These are phyloP conservation scores for Idaea aversata DNA, from an alignment of 2,888 invertebrate genomes.

Conservation along the genomic window DNA sequence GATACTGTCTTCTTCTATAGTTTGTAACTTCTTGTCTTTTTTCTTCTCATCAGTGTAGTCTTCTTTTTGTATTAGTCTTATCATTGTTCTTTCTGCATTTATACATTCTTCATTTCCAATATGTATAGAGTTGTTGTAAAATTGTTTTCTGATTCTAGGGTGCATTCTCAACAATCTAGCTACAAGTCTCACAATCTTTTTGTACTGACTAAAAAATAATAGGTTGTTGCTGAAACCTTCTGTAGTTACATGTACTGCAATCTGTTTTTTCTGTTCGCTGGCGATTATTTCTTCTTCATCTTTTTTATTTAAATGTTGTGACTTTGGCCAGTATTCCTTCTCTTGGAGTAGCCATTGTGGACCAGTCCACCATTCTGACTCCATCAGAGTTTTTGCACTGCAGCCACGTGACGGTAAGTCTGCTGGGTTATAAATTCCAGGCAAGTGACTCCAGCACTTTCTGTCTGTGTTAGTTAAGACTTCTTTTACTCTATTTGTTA, in stretches of 20 bases:
- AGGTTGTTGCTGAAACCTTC: slow-evolving; percentile 1
- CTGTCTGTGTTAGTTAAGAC: not conserved
- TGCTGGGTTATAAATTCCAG: slow-evolving; percentile 3
- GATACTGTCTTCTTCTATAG: too few species aligned
- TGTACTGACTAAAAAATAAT: slow-evolving; percentile 15
- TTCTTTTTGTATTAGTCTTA: slow-evolving; percentile 3
- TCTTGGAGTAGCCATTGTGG: too few species aligned
- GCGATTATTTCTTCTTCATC: too few species aligned
- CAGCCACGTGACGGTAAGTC: not conserved
- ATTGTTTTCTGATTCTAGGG: slow-evolving; percentile 4
- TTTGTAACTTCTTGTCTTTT: too few species aligned
- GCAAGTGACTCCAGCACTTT: slow-evolving; percentile 2
- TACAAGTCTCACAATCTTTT: slow-evolving; percentile 10
- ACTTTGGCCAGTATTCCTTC: too few species aligned
- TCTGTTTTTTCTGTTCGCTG: too few species aligned
- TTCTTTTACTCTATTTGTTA: too few species aligned
- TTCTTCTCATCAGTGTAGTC: too few species aligned
- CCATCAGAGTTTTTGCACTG: too few species aligned
- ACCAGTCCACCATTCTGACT: too few species aligned
- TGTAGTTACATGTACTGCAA: slow-evolving; percentile 3
- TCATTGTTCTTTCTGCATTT: slow-evolving; percentile 9
- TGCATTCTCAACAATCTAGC: slow-evolving; percentile 14
- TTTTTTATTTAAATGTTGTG: too few species aligned
- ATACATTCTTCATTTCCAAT: slow-evolving; percentile 10
- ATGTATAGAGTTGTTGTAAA: slow-evolving; percentile 5